These are phyloP conservation scores for Congeria kusceri DNA, from an alignment of 2,888 invertebrate genomes.

Conservation along the genomic window DNA sequence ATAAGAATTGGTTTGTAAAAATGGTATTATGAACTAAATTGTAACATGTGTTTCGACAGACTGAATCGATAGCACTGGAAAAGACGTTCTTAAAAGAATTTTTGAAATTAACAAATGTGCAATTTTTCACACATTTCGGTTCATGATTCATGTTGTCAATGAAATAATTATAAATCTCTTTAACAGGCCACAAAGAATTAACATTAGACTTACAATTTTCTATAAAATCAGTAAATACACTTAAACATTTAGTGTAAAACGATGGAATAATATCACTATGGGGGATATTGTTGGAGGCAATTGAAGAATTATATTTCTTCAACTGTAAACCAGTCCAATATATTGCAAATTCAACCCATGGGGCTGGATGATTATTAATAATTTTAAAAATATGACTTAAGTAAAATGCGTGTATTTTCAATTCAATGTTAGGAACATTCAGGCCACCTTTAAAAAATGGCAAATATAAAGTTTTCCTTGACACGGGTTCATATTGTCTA, in stretches of 20 bases:
- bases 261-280: background rate
- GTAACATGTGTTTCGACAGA: too few species aligned
- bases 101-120: too few species aligned
- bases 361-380: slow-evolving; percentile 11
- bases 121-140: too few species aligned
- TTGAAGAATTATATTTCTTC: background rate
- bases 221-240: background rate
- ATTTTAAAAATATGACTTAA: slow-evolving; percentile 25
- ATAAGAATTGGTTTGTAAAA: too few species aligned
- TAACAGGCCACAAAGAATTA: background rate
- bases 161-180: background rate
- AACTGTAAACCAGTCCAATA: slow-evolving; percentile 40
- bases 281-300: background rate
- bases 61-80: too few species aligned
- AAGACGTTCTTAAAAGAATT: too few species aligned
- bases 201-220: background rate
- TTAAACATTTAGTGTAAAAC: background rate
- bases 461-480: slow-evolving; percentile 11
- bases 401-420: slow-evolving; percentile 26
- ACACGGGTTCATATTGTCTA: slow-evolving; percentile 25
- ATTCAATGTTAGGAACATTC: slow-evolving; percentile 33
- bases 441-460: slow-evolving; percentile 36
- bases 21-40: too few species aligned
- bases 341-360: slow-evolving; percentile 7
- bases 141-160: background rate